Conservation (phyloP, 2,888 invertebrate species). For the Protonemura montana region DNA sequence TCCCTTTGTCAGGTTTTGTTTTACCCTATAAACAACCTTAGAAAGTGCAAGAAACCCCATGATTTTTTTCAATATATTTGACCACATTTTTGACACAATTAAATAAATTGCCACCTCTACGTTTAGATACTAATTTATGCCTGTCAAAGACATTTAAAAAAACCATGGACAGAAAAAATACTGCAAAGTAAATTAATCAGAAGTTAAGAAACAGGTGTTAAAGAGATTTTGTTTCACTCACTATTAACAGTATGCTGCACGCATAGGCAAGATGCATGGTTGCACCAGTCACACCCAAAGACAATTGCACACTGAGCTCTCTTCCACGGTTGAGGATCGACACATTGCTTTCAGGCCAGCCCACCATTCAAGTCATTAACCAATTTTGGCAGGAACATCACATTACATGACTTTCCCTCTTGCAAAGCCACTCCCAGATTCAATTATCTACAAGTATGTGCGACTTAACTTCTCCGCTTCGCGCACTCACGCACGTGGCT, state of each 20-base stretch:
- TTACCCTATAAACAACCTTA: too few species aligned
- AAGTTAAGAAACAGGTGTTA: too few species aligned
- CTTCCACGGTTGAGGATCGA: background rate
- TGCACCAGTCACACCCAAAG: background rate
- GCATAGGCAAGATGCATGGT: background rate
- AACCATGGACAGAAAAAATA: too few species aligned
- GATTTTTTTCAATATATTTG: too few species aligned
- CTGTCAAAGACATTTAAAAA: too few species aligned
- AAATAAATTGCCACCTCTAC: too few species aligned
- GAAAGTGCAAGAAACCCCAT: too few species aligned
- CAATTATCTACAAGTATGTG: conserved; percentile 26
- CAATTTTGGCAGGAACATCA: conserved; percentile 19
- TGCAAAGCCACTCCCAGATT: conserved; percentile 4
- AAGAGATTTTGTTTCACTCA: background rate
- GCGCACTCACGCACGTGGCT: conserved; percentile 25
- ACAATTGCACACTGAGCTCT: conserved; percentile 20
- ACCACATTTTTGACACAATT: too few species aligned
- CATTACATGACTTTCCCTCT: conserved; percentile 39
- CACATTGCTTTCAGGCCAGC: background rate
- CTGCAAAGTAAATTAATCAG: too few species aligned
- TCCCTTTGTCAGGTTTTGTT: too few species aligned
- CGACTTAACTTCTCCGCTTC: conserved; percentile 27
- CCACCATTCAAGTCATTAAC: conserved; percentile 19
- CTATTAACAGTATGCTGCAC: background rate
- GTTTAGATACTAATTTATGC: too few species aligned